These are phyloP conservation scores for Notamacropus eugenii DNA, from an alignment of 2,797 vertebrate species.

Conservation along the genomic window DNA sequence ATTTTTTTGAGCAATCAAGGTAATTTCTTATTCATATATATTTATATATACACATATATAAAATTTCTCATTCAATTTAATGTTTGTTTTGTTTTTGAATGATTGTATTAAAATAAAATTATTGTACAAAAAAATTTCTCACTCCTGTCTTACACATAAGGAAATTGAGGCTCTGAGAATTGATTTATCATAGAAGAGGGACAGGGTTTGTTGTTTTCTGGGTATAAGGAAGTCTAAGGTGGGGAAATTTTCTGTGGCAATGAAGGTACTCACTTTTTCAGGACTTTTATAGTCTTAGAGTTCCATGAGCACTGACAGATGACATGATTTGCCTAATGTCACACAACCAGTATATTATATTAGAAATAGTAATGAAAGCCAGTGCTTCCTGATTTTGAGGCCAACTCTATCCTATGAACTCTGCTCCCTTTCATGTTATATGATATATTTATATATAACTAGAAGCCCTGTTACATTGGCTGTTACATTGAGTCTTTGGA, in stretches of 20 bases:
- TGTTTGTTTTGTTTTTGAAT: too few relatives aligned
- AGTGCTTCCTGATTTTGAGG: not conserved
- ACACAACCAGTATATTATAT: not conserved
- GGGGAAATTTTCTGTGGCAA: not conserved
- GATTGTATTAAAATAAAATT: too few relatives aligned
- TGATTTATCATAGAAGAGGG: not conserved
- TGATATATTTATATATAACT: not conserved
- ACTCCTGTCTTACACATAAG: not conserved
- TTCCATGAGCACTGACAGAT: not conserved
- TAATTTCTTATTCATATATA: too few relatives aligned
- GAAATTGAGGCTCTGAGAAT: not conserved
- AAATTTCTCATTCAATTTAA: too few relatives aligned
- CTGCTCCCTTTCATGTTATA: not conserved
- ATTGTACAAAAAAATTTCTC: too few relatives aligned
- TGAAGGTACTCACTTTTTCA: not conserved
- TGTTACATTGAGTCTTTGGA: not conserved
- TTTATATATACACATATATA: too few relatives aligned
- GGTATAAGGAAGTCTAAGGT: not conserved
- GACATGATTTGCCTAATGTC: not conserved
- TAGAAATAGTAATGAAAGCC: not conserved
- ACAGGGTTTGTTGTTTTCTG: not conserved
- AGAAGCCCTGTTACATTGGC: not conserved
- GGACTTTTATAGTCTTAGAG: not conserved
- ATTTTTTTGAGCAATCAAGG: too few relatives aligned
- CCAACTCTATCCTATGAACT: not conserved